Evolutionary conservation across 2,797 vertebrate genomes (phyloP).

Genomic region (Gallinago nigripennis): DNA sequence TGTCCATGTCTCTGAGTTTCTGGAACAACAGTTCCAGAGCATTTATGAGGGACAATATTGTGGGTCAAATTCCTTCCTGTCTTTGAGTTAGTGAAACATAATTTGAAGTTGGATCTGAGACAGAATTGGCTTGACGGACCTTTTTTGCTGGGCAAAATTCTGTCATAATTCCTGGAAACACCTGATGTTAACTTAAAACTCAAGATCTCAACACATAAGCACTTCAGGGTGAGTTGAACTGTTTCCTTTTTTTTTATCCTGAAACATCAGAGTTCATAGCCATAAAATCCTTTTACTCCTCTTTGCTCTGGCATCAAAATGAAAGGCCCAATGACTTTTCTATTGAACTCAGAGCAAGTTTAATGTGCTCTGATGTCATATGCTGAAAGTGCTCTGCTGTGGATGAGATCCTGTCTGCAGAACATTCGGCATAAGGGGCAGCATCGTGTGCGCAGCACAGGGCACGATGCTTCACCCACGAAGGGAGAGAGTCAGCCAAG

Average conservation of each 20-base stretch:
- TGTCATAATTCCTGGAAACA: background rate
- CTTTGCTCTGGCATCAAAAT: background rate
- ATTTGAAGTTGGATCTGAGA: background rate
- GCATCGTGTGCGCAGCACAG: accelerated
- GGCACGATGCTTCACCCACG: background rate
- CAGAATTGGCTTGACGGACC: background rate
- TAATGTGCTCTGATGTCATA: background rate
- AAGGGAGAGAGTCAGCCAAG: background rate
- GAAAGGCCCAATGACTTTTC: background rate
- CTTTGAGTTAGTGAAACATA: background rate
- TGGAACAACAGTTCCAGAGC: background rate
- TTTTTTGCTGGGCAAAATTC: background rate
- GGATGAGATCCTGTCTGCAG: background rate
- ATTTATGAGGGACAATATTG: background rate
- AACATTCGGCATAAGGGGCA: accelerated
- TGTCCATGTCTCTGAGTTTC: background rate
- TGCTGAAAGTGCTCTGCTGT: background rate
- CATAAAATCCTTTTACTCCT: background rate
- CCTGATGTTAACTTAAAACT: background rate
- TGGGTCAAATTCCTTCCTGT: background rate
- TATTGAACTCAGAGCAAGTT: background rate
- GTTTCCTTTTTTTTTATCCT: background rate
- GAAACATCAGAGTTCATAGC: background rate
- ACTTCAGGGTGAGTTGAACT: background rate
- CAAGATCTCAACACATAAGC: background rate